These are phyloP conservation scores for Drosophila serrata DNA, from an alignment of 1,140 invertebrate species.

Conservation along the genomic window DNA sequence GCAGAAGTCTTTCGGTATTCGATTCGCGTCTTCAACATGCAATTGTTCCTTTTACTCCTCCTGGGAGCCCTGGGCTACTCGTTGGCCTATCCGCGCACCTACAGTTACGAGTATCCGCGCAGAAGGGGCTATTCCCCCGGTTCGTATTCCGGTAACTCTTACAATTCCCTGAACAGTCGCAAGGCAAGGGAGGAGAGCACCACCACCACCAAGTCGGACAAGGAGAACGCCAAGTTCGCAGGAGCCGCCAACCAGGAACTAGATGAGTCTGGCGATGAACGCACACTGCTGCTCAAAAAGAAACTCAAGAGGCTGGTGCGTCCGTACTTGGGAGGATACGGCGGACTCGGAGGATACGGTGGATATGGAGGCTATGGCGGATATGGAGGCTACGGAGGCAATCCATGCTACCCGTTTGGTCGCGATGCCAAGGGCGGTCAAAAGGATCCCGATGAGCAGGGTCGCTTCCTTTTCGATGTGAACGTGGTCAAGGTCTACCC, in stretches of 20 bases:
- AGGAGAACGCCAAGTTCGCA: conserved; percentile 79
- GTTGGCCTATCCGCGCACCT: conserved; percentile 54
- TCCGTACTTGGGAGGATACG: conserved; percentile 42
- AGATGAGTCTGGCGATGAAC: conserved; percentile 60
- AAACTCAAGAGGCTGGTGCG: conserved; percentile 60
- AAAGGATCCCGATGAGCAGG: conserved; percentile 70
- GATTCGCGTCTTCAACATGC: conserved; percentile 42
- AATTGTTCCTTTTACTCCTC: conserved; percentile 53
- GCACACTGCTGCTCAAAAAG: conserved; percentile 65
- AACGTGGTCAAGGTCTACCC: conserved; percentile 78
- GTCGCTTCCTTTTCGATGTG: conserved; percentile 77
- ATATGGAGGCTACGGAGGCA: conserved; percentile 44
- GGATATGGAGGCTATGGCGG: conserved; percentile 31
- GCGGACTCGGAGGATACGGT: conserved; percentile 41
- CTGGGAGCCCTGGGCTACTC: conserved; percentile 47
- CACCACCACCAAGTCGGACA: conserved; percentile 54
- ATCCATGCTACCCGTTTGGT: conserved; percentile 68
- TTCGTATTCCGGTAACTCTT: conserved; percentile 10
- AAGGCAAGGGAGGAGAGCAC: conserved; percentile 42
- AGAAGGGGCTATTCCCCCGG: conserved; percentile 22
- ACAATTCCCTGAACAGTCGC: conserved; percentile 36
- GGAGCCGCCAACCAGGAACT: conserved; percentile 73
- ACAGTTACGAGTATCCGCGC: conserved; percentile 39
- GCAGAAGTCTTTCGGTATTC: conserved; percentile 43
- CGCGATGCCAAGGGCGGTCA: conserved; percentile 58